phyloP scores from a whole-genome alignment of 2,888 invertebrate species.

The Timema podura region DNA sequence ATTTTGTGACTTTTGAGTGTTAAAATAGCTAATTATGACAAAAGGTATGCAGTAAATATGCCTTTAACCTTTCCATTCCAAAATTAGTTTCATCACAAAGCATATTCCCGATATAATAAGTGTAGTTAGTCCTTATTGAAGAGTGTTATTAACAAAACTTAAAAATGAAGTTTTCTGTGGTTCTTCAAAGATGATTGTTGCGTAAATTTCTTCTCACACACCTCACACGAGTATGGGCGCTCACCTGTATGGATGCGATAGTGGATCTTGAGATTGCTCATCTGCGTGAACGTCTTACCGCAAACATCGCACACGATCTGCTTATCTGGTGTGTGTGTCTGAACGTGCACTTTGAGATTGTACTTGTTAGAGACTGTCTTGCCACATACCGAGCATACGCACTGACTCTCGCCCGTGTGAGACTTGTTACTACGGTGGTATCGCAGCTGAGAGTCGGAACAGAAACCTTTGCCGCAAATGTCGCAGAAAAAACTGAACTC shows the following conservation, averaged over 20 bases:
- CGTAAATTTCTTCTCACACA: constrained; percentile 40
- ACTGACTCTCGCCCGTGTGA: constrained; percentile 47
- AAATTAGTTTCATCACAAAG: too few relatives aligned
- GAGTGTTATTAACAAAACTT: too few relatives aligned
- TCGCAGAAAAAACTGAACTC: constrained; percentile 44
- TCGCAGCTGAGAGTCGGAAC: constrained; percentile 49
- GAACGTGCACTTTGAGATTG: constrained; percentile 57
- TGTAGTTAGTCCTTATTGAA: too few relatives aligned
- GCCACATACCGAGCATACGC: constrained; percentile 58
- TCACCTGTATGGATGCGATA: constrained; percentile 40
- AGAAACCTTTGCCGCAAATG: constrained; percentile 52
- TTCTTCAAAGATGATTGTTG: constrained; percentile 41
- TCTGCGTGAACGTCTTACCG: constrained; percentile 43
- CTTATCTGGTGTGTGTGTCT: constrained; percentile 60
- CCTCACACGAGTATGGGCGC: constrained; percentile 39
- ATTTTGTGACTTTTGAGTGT: too few relatives aligned
- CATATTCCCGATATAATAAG: too few relatives aligned
- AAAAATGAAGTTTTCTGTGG: constrained; percentile 34
- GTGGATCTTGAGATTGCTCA: constrained; percentile 37
- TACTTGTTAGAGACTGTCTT: constrained; percentile 57
- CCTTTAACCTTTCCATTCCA: too few relatives aligned
- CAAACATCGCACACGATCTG: constrained; percentile 55
- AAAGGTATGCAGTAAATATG: too few relatives aligned
- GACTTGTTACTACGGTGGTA: constrained; percentile 50
- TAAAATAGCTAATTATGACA: too few relatives aligned